Evolutionary conservation across 30 jellyfish, hydroid and myxozoan genomes (phyloP).

Genomic region (Hydractinia echinata): DNA sequence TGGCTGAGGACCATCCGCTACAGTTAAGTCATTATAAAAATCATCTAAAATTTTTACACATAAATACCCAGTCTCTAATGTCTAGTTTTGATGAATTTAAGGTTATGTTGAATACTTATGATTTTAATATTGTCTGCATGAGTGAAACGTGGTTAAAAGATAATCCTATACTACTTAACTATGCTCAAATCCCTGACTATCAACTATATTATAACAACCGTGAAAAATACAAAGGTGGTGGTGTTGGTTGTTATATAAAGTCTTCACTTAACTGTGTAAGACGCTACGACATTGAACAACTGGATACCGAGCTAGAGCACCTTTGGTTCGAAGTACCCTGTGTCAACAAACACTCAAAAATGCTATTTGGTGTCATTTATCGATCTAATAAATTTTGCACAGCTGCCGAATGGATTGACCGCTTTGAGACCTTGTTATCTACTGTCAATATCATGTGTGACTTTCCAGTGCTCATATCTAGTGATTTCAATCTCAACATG

Average conservation of each 20-base stretch:
- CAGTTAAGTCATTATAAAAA: not conserved
- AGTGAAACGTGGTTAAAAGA: constrained; percentile 67
- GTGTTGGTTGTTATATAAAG: constrained; percentile 50
- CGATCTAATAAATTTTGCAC: no score
- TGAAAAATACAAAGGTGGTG: constrained; percentile 49
- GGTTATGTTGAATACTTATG: constrained; percentile 40
- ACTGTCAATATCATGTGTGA: not conserved
- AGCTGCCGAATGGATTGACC: not conserved
- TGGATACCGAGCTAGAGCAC: constrained; percentile 60
- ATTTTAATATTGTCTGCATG: constrained; percentile 47
- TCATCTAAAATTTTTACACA: constrained; percentile 24
- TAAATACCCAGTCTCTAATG: constrained; percentile 47
- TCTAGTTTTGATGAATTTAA: constrained; percentile 49
- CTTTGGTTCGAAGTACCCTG: constrained; percentile 62
- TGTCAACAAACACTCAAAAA: constrained; percentile 51
- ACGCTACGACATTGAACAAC: constrained; percentile 45
- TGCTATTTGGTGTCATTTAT: constrained; percentile 62
- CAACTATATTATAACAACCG: constrained; percentile 46
- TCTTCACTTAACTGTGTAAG: constrained; percentile 44
- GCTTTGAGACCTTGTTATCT: not conserved
- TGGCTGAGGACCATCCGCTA: not conserved
- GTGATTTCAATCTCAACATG: constrained; percentile 52
- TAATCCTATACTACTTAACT: constrained; percentile 45
- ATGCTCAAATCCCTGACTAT: constrained; percentile 49
- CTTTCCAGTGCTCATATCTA: constrained; percentile 31